Base-by-base conservation (phyloP, 2,797 vertebrate genomes). In the Ceryle rudis region DNA sequence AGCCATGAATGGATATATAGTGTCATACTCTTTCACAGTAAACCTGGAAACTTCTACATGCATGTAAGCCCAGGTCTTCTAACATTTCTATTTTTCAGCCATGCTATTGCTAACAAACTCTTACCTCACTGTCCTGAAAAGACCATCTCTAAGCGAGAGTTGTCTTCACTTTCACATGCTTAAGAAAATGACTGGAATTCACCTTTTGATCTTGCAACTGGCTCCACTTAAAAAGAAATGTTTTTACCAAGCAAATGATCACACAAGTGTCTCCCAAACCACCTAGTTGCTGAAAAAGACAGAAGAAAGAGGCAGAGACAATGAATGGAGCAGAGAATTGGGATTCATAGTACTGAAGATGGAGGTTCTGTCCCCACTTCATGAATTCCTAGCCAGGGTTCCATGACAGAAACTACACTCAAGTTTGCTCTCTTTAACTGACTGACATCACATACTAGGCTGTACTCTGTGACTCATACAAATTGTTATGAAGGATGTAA, bases 1-100 rank as follows among this genome's bases (percentile, higher is more conserved):
- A 95, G 93, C 86, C 89, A 95, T 88, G 85, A 91, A 72, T 89
- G 89, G 95, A 96, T 96, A 97, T 97, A 87, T 81, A 31, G 70
- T 84, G 41, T 58, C 58, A 81, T 82, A 33, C 57, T 81, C 49
- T 85, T 94, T 93, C 92, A 51, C 39, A 46, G 87, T 62, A 84
- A 95, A 84, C 87, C 46, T 77, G 81, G 77, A 92, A 92, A 83
- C 51, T 26, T 65, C n/a, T 65, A 74, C 52, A 23, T 35, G 58
- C 75, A 94, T 89, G 70, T 82, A 51, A 78, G 44, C 82, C 79
- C 46, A 71, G n/a, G 42, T 83, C 39, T 77, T 88, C 31, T 19
- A 81, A 35, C 35, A 21, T 13, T 51, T n/a, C 2, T 10, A 2
- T 28, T 77, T 65, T 49, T 88, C 66, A 81, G 78, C 81, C 77